phyloP scores from a whole-genome alignment of 92 coral and sea anemone genomes.

The Porites lobata region DNA sequence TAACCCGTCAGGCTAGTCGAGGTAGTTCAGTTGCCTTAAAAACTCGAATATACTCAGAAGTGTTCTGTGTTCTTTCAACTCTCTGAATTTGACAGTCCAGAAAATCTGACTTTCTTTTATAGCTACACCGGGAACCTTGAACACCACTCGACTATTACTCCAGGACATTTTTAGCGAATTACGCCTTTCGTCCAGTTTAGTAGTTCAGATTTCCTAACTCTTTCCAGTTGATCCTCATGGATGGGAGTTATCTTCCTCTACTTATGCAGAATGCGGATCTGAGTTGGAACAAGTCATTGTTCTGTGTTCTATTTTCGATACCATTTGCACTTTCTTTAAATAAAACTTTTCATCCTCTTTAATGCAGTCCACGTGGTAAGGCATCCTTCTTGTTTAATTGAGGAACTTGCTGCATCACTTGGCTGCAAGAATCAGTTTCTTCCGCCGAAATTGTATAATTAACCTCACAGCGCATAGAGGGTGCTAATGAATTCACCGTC shows the following conservation, averaged over 20 bases:
- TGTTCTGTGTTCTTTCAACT: background rate
- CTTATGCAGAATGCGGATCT: constrained; percentile 39
- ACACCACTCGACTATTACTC: background rate
- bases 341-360: background rate
- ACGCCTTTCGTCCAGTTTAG: constrained; percentile 27
- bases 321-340: background rate
- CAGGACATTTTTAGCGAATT: constrained; percentile 29
- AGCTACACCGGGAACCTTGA: background rate
- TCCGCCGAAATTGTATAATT: background rate
- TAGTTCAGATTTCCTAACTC: background rate
- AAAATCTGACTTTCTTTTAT: constrained; percentile 22
- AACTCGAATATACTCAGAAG: background rate
- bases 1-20: background rate
- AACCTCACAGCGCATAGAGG: background rate
- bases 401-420: background rate
- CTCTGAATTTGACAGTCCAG: background rate
- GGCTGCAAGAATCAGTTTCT: background rate
- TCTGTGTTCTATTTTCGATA: constrained; percentile 38
- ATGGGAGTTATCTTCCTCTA: constrained; percentile 39
- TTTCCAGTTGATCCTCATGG: background rate
- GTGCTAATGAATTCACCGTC: background rate
- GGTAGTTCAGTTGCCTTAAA: background rate
- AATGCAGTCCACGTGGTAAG: background rate
- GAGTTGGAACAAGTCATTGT: background rate
- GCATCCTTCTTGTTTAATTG: background rate